Evolutionary conservation across 2,113 vertebrate species (phyloP), one percentile per base, ranked within the genome.

Genomic region (Zosterops hypoxanthus): DNA sequence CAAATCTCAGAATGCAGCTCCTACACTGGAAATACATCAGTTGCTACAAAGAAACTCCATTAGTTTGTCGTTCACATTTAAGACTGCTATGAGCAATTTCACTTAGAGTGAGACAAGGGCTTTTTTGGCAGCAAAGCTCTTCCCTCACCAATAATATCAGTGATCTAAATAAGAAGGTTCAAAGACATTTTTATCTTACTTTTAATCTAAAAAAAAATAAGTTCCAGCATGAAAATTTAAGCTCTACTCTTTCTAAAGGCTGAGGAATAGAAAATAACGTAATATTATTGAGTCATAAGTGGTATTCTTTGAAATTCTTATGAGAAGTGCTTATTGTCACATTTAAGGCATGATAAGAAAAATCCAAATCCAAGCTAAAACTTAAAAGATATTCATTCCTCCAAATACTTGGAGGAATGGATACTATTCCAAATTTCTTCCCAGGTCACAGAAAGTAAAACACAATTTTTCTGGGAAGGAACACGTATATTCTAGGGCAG

Each of bases 1-100:
- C 85, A 94, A 69, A 96, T 94, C 55, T 63, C 28, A 72, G n/a
- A 31, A 72, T 81, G 52, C 81, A 94, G 92, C 68, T 92, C 25
- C 18, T 89, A 61, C 61, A 69, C 82, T 42, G 28, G 89, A 80
- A 60, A 86, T 25, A n/a, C 36, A 78, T 60, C 64, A 86, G 56
- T 73, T 92, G 89, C 90, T 86, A 86, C 63, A 31, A 81, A 88
- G 81, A 87, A 88, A 64, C 49, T 76, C 52, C 46, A 34, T 75
- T 71, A 76, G 57, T 87, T 86, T 68, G 52, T 56, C 78, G 56
- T 56, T 86, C 34, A n/a, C 61, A 78, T 93, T 90, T 69, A 76
- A 88, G 82, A 71, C 23, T 49, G 33, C n/a, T 78, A 26, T 12
- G 7, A 90, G 70, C 53, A 92, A 73, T 85, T 95, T 90, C 86